These are phyloP conservation scores for Episyrphus balteatus DNA, from an alignment of 1,140 invertebrate genomes.

Conservation along the genomic window DNA sequence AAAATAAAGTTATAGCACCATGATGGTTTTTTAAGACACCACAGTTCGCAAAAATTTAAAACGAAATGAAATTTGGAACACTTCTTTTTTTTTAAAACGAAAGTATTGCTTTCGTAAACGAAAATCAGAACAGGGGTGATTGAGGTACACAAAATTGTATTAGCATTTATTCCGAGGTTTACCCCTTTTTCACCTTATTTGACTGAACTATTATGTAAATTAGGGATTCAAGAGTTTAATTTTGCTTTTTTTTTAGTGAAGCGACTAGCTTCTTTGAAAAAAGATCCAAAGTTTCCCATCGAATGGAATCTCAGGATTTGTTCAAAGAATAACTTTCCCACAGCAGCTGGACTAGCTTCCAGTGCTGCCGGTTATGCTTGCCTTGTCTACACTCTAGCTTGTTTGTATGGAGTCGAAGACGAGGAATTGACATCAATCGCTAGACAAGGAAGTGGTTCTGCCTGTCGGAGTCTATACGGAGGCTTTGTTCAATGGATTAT, in stretches of 20 bases:
- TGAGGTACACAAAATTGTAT: too few species aligned
- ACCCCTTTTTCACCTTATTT: too few species aligned
- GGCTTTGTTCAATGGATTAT: conserved; percentile 86
- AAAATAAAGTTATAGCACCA: too few species aligned
- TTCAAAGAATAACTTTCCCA: conserved; percentile 97
- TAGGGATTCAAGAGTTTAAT: too few species aligned
- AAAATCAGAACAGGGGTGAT: too few species aligned
- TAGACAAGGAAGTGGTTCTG: conserved; percentile 86
- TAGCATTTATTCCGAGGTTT: too few species aligned
- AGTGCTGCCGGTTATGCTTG: conserved; percentile 97
- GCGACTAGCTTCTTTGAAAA: conserved; percentile 35
- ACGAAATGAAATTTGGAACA: too few species aligned
- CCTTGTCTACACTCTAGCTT: conserved; percentile 62
- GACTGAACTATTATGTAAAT: too few species aligned
- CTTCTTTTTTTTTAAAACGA: too few species aligned
- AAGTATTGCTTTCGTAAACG: too few species aligned
- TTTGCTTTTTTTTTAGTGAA: conserved; percentile 17
- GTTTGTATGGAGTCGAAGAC: conserved; percentile 59
- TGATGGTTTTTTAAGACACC: too few species aligned
- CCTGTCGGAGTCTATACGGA: conserved; percentile 87
- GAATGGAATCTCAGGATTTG: conserved; percentile 74
- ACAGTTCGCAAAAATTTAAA: too few species aligned
- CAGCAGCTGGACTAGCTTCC: conserved; percentile 93
- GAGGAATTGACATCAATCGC: conserved; percentile 77
- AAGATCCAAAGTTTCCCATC: conserved; percentile 36